Percentiles rank a stretch among this genome's conserved stretches.
Evolutionary conservation across 2,113 vertebrate genomes (phyloP).

Genomic region (Elachura formosa): DNA sequence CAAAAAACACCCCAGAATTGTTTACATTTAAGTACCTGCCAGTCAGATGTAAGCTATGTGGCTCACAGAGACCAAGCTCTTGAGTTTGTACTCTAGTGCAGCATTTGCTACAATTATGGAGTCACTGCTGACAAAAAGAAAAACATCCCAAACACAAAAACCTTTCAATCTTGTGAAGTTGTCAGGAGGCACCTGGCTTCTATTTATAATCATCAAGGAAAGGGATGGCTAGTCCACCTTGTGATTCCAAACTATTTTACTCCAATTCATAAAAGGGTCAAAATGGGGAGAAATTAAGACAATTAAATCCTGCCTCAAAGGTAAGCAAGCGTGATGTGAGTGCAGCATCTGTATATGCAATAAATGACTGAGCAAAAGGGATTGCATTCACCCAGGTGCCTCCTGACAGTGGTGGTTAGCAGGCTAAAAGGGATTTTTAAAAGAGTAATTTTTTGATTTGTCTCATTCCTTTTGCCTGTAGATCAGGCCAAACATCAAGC

Average conservation of each 20-base stretch:
- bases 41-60: conserved; percentile 45
- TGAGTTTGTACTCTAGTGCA: conserved; percentile 75
- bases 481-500: conserved; percentile 86
- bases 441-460: conserved; percentile 74
- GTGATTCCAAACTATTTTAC: background rate
- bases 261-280: background rate
- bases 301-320: conserved; percentile 1
- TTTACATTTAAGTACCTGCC: conserved; percentile 67
- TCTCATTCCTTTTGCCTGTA: conserved; percentile 83
- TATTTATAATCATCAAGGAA: conserved; percentile 27
- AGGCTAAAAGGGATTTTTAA: conserved; percentile 74
- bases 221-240: background rate
- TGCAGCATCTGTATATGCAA: background rate
- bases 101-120: conserved; percentile 74
- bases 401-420: conserved; percentile 68
- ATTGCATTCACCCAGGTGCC: conserved; percentile 57
- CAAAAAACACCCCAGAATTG: conserved; percentile 34
- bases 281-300: background rate
- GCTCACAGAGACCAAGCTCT: conserved; percentile 56
- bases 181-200: conserved; percentile 76
- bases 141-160: conserved; percentile 39
- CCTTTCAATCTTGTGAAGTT: conserved; percentile 48
- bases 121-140: conserved; percentile 65
- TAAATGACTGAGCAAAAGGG: background rate
- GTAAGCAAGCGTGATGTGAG: conserved; percentile 34